Conservation (phyloP, 2,113 vertebrate species). For the Urocynchramus pylzowi region DNA sequence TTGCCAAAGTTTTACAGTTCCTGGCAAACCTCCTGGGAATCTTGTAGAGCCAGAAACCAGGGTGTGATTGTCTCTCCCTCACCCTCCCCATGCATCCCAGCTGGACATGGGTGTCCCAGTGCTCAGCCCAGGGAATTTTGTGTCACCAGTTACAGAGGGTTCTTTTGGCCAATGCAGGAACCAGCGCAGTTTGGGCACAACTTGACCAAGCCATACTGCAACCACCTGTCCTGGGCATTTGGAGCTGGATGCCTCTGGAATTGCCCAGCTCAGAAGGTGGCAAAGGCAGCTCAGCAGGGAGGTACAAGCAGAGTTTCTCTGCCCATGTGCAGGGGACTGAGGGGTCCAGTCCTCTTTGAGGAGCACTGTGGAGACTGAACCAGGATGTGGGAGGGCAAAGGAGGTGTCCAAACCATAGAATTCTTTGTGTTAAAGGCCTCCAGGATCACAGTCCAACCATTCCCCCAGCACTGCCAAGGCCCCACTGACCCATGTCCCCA, state of each 20-base stretch:
- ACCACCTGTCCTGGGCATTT: not conserved
- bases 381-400: not conserved
- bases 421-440: not conserved
- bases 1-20: constrained; percentile 20
- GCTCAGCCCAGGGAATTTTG: not conserved
- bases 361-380: not conserved
- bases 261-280: not conserved
- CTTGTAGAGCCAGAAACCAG: not conserved
- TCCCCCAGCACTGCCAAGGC: not conserved
- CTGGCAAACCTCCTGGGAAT: not conserved
- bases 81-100: not conserved
- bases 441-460: not conserved
- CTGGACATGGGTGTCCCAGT: not conserved
- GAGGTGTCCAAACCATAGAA: not conserved
- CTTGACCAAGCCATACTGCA: not conserved
- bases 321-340: not conserved
- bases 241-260: not conserved
- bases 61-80: not conserved
- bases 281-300: not conserved
- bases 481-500: not conserved
- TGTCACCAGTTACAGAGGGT: rapidly evolving
- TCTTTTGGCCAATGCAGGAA: too few relatives aligned
- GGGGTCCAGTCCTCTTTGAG: not conserved
- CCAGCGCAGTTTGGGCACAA: rapidly evolving
- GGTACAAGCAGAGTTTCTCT: not conserved